A percentile compares a stretch with the other conserved stretches of the same genome.
Conservation (phyloP, 1,140 invertebrate species). For the Bathynomus jamesi region DNA sequence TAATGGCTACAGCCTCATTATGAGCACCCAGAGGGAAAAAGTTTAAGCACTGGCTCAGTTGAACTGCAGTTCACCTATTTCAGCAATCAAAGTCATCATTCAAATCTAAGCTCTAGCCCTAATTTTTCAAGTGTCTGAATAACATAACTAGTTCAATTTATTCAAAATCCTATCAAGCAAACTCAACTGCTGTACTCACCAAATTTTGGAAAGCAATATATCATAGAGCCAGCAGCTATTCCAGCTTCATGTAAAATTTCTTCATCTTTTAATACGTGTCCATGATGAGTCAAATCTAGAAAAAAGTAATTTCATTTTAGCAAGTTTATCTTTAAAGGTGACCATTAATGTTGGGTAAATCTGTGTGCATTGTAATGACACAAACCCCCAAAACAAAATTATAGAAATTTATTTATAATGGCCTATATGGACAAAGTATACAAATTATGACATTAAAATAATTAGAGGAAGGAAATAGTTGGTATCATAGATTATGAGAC, state of each 20-base stretch:
- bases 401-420: background rate
- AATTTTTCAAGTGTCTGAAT: background rate
- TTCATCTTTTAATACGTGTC: background rate
- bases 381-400: background rate
- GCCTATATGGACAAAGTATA: background rate
- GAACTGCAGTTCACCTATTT: too few relatives aligned
- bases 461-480: background rate
- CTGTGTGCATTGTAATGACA: background rate
- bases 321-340: background rate
- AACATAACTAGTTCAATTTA: background rate
- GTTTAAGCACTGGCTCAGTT: too few relatives aligned
- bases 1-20: background rate
- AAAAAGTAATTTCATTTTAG: background rate
- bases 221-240: background rate
- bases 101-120: background rate
- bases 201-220: background rate
- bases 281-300: background rate
- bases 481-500: background rate
- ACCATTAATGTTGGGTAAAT: background rate
- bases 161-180: background rate
- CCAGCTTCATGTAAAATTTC: background rate
- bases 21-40: too few relatives aligned
- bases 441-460: background rate
- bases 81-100: too few relatives aligned
- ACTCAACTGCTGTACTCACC: background rate